These are phyloP conservation scores for Vidua chalybeata DNA, from an alignment of 2,113 vertebrate genomes.

Conservation along the genomic window DNA sequence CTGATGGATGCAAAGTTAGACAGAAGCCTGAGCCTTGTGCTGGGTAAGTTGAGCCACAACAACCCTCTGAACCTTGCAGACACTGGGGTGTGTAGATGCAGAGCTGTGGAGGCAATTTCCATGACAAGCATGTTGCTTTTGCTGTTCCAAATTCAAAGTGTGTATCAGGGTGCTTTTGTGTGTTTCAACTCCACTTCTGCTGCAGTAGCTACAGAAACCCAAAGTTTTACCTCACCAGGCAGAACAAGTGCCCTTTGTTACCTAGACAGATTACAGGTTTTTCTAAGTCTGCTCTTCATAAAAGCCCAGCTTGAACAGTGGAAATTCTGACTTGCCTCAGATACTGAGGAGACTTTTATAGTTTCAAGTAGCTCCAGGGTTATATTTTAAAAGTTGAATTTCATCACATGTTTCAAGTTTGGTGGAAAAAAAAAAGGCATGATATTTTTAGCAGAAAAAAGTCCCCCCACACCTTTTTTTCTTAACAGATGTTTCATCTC, in stretches of 20 bases:
- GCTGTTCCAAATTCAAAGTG: slow-evolving; percentile 49
- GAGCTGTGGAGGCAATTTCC: not conserved
- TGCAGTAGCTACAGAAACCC: slow-evolving; percentile 59
- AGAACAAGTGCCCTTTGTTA: slow-evolving; percentile 75
- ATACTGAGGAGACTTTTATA: slow-evolving; percentile 73
- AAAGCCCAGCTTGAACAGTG: slow-evolving; percentile 73
- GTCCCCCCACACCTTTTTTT: slow-evolving; percentile 5
- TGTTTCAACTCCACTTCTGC: slow-evolving; percentile 57
- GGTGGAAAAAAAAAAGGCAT: not conserved
- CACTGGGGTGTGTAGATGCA: not conserved
- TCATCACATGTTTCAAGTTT: slow-evolving; percentile 74
- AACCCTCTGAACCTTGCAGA: not conserved
- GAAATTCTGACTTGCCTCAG: slow-evolving; percentile 77
- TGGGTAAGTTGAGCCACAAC: not conserved
- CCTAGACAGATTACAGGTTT: slow-evolving; percentile 70
- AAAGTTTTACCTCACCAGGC: slow-evolving; percentile 62
- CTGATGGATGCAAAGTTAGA: not conserved
- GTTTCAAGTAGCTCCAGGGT: slow-evolving; percentile 76
- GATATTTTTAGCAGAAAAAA: slow-evolving; percentile 72
- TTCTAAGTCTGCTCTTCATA: slow-evolving; percentile 74
- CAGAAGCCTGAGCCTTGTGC: not conserved
- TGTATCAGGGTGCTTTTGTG: slow-evolving; percentile 55
- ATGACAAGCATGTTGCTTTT: not conserved
- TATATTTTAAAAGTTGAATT: slow-evolving; percentile 75
- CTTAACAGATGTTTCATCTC: slow-evolving; percentile 72